Evolutionary conservation across 2,888 invertebrate species (phyloP), one percentile per base, ranked within the genome.

Genomic region (Amorpha juglandis): DNA sequence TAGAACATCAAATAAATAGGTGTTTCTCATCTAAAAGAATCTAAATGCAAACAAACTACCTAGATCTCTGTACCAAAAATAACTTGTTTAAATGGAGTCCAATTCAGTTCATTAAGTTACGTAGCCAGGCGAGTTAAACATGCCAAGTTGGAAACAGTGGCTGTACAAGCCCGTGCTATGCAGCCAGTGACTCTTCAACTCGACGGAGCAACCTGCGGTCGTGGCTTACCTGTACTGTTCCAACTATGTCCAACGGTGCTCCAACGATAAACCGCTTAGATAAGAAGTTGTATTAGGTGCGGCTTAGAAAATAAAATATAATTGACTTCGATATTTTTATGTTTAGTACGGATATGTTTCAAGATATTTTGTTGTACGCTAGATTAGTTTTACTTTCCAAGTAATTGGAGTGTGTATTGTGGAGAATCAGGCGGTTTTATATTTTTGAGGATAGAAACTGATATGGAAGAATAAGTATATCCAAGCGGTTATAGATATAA

Each of bases 261-360:
- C 64, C 70, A 67, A 72, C 72, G 70, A 71, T 74, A 71, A 79
- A 78, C 81, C 81, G 75, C 82, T 72, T 74, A 74, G 71, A 75
- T 74, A 73, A 77, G 72, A 80, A 80, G 69, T 70, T 69, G 16
- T 52, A 33, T 21, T 47, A 51, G 58, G 27, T 64, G 45, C 47
- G 33, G 52, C 53, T 64, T 53, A 53, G 2, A 3, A 48, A 63
- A 47, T 48, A 50, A 50, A 35, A 63, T 50, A n/a, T 45, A 19
- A 27, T 64, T 16, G 21, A 33, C 33, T 35, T 42, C 21, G 6
- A 42, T 58, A 9, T 55, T 52, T 52, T 52, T 55, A 55, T 35
- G n/a, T n/a, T n/a, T n/a, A n/a, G n/a, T n/a, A n/a, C n/a, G n/a
- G n/a, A n/a, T n/a, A n/a, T n/a, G 33, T n/a, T 55, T 53, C n/a